Evolutionary conservation across 1,140 invertebrate species (phyloP).

Genomic region (Scaptomyza pallida): DNA sequence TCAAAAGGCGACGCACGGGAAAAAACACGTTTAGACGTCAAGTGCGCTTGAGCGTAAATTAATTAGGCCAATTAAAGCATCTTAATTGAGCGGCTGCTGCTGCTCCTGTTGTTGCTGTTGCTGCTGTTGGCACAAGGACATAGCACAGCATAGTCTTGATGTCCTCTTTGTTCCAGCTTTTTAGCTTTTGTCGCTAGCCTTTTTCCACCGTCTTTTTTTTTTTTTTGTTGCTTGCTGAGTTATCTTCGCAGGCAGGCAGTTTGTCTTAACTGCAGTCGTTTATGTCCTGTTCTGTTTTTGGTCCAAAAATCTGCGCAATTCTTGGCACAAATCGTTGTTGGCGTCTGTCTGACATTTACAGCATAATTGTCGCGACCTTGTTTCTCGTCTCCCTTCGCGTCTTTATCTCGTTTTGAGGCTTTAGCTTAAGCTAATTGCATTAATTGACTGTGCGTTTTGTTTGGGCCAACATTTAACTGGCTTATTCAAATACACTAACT

Average conservation of each 20-base stretch:
- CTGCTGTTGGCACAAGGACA: conserved; percentile 62
- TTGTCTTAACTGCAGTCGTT: conserved; percentile 45
- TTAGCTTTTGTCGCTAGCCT: conserved; percentile 4
- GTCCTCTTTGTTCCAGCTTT: conserved; percentile 31
- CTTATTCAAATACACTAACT: background rate
- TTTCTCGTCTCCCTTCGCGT: background rate
- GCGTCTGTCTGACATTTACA: background rate
- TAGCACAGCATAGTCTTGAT: conserved; percentile 47
- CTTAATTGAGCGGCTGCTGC: conserved; percentile 76
- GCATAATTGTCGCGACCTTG: conserved; percentile 21
- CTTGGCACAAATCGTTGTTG: conserved; percentile 1
- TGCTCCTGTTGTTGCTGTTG: conserved; percentile 49
- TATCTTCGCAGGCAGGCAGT: conserved; percentile 18
- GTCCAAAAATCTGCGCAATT: conserved; percentile 51
- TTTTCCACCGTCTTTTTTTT: conserved; percentile 25
- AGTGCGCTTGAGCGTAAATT: conserved; percentile 83
- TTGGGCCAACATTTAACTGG: conserved; percentile 12
- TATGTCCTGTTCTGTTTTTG: conserved; percentile 55
- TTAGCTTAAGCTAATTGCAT: conserved; percentile 26
- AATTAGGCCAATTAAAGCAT: conserved; percentile 83
- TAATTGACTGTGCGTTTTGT: conserved; percentile 30
- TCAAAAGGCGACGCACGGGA: conserved; percentile 20
- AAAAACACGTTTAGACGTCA: conserved; percentile 78
- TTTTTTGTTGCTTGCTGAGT: conserved; percentile 33
- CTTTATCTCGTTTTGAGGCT: background rate